A percentile compares a stretch with the other conserved stretches of the same genome.
These are phyloP conservation scores for Musca vetustissima DNA, from an alignment of 1,140 invertebrate species.

Conservation along the genomic window DNA sequence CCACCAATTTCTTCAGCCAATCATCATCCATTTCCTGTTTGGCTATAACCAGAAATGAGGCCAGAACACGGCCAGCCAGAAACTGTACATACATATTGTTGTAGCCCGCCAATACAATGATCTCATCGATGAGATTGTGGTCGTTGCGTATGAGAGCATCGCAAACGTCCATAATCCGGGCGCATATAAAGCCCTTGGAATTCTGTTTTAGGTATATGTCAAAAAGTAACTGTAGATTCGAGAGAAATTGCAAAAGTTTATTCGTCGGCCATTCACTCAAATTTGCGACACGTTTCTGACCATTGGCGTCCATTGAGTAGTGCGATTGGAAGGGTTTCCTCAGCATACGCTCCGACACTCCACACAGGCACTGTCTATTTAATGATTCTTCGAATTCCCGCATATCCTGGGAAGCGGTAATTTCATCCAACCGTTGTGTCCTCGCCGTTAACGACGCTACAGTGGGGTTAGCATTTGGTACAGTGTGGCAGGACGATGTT, in stretches of 20 bases:
- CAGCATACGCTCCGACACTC: constrained; percentile 69
- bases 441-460: neutral
- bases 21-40: constrained; percentile 76
- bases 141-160: constrained; percentile 78
- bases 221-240: constrained; percentile 79
- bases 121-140: constrained; percentile 78
- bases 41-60: constrained; percentile 79
- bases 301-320: constrained; percentile 59
- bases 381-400: constrained; percentile 64
- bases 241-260: constrained; percentile 74
- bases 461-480: constrained; percentile 35
- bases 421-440: neutral
- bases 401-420: constrained; percentile 44
- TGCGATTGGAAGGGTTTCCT: constrained; percentile 69
- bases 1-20: constrained; percentile 67
- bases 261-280: constrained; percentile 72
- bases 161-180: constrained; percentile 74
- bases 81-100: constrained; percentile 80
- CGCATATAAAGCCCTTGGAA: constrained; percentile 76
- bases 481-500: constrained; percentile 15
- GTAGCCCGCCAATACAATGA: constrained; percentile 75
- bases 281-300: constrained; percentile 59
- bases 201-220: constrained; percentile 84
- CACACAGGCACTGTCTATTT: constrained; percentile 75
- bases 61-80: constrained; percentile 74